Conservation (phyloP, 2,888 invertebrate genomes). For the Hofmannophila pseudospretella region DNA sequence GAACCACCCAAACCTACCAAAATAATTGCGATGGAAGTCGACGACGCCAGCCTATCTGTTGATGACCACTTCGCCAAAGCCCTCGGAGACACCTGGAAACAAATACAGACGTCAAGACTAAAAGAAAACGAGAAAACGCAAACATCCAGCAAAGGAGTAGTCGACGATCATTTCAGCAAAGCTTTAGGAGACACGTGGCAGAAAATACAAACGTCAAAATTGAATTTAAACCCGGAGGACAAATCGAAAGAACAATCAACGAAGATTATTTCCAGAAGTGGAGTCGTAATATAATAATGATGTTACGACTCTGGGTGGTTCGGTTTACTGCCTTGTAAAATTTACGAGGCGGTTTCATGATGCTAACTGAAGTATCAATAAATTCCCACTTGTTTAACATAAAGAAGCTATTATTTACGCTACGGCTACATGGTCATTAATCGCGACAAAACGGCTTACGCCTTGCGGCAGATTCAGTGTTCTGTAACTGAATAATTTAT, state of each 20-base stretch:
- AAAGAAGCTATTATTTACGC: constrained; percentile 39
- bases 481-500: too few relatives aligned
- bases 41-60: constrained; percentile 81
- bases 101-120: constrained; percentile 80
- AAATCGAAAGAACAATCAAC: constrained; percentile 59
- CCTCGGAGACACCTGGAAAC: constrained; percentile 89
- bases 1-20: constrained; percentile 55
- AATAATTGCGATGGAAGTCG: constrained; percentile 78
- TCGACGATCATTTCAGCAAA: constrained; percentile 96
- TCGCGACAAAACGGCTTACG: constrained; percentile 3
- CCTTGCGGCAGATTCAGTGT: constrained; percentile 4
- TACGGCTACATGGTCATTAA: constrained; percentile 5
- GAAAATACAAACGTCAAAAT: constrained; percentile 81
- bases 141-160: constrained; percentile 55
- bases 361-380: constrained; percentile 57
- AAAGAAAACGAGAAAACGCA: constrained; percentile 61
- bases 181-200: constrained; percentile 92
- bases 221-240: constrained; percentile 39
- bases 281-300: constrained; percentile 66
- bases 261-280: constrained; percentile 70
- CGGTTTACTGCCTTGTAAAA: constrained; percentile 53
- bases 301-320: constrained; percentile 39
- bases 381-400: constrained; percentile 63
- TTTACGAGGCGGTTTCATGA: constrained; percentile 60
- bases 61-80: constrained; percentile 97